Evolutionary conservation across 64 coral and sea anemone species (phyloP).

Genomic region (Actinia tenebrosa): DNA sequence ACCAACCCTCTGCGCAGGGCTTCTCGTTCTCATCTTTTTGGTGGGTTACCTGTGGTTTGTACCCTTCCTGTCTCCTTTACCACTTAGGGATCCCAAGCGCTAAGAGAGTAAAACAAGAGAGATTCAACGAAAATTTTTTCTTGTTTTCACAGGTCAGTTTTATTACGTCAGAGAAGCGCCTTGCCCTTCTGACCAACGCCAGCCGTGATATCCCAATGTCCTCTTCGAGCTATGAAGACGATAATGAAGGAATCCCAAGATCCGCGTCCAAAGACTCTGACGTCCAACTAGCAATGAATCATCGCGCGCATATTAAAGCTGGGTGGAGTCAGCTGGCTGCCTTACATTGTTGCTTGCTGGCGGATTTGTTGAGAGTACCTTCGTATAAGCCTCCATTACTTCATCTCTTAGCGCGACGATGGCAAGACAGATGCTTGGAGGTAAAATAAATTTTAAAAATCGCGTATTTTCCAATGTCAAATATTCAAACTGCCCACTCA

Average conservation of each 20-base stretch:
- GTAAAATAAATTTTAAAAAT: constrained; percentile 34
- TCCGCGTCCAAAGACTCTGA: constrained; percentile 44
- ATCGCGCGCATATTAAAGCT: constrained; percentile 97
- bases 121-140: too few relatives aligned
- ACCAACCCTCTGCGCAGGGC: too few relatives aligned
- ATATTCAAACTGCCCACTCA: too few relatives aligned
- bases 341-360: constrained; percentile 92
- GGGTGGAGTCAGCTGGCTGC: constrained; percentile 98
- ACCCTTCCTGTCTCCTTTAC: too few relatives aligned
- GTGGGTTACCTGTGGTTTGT: too few relatives aligned
- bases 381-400: constrained; percentile 86
- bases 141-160: constrained; percentile 55
- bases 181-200: constrained; percentile 64
- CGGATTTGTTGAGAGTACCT: constrained; percentile 65
- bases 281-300: constrained; percentile 63
- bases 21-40: too few relatives aligned
- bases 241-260: neutral
- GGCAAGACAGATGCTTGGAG: constrained; percentile 98
- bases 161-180: constrained; percentile 69
- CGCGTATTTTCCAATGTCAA: too few relatives aligned
- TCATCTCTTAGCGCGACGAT: constrained; percentile 88
- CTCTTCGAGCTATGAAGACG: constrained; percentile 68
- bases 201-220: constrained; percentile 28
- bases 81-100: too few relatives aligned
- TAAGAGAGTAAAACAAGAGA: too few relatives aligned